A percentile compares a stretch with the other conserved stretches of the same genome.
These are phyloP conservation scores for Sinopyrophorus schimmeli DNA, from an alignment of 2,888 invertebrate genomes.

Conservation along the genomic window DNA sequence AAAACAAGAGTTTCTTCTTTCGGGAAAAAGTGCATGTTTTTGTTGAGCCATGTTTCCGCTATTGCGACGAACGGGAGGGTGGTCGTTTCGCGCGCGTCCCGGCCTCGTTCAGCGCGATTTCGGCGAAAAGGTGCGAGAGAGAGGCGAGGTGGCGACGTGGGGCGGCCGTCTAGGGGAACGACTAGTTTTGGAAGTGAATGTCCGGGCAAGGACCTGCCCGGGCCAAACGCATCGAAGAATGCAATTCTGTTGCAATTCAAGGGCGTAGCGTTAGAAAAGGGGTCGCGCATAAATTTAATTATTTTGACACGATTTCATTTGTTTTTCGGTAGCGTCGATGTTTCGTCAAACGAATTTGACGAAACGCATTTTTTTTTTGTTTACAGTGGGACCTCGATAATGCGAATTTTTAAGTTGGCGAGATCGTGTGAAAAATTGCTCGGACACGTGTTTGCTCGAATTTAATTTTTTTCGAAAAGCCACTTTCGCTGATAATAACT, in stretches of 20 bases:
- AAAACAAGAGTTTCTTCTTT: slow-evolving; percentile 11
- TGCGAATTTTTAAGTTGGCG: too few relatives aligned
- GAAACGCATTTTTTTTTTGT: too few relatives aligned
- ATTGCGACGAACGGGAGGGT: slow-evolving; percentile 25
- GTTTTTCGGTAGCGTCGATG: too few relatives aligned
- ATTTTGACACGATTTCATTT: too few relatives aligned
- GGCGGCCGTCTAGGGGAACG: slow-evolving; percentile 28
- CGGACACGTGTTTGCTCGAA: too few relatives aligned
- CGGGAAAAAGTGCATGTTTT: slow-evolving; percentile 21
- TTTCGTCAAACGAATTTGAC: too few relatives aligned
- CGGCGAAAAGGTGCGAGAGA: slow-evolving; percentile 12
- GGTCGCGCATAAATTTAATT: too few relatives aligned
- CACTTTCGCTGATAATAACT: too few relatives aligned
- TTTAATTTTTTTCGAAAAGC: too few relatives aligned
- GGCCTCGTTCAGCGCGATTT: too few relatives aligned
- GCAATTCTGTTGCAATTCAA: slow-evolving; percentile 37
- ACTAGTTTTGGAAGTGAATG: slow-evolving; percentile 51
- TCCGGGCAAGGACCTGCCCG: slow-evolving; percentile 52
- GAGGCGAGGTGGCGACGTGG: slow-evolving; percentile 30
- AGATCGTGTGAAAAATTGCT: too few relatives aligned
- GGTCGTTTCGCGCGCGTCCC: slow-evolving; percentile 13
- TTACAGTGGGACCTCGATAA: too few relatives aligned
- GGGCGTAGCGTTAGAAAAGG: slow-evolving; percentile 48
- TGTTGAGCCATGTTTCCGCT: slow-evolving; percentile 29
- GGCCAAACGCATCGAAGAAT: slow-evolving; percentile 40